Base-by-base conservation (phyloP, 2,113 vertebrate genomes). In the Lutjanus erythropterus region DNA sequence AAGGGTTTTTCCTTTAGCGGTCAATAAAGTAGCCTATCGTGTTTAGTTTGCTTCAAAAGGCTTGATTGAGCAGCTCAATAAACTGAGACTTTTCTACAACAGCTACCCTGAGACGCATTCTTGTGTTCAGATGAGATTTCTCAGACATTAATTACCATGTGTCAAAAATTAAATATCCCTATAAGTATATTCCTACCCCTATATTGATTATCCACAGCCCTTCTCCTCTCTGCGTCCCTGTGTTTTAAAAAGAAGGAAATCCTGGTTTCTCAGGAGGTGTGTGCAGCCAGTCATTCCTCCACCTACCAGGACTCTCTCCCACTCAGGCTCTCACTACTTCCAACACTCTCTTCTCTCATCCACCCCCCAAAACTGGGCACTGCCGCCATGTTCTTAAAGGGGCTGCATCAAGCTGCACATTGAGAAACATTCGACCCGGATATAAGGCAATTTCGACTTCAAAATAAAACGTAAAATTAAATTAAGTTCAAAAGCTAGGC, bases 311-410 rank as follows among this genome's bases (percentile, higher is more conserved):
- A 8, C 50, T 41, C 31, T 59, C 46, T 35, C 49, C 37, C 55
- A 15, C 50, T 49, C 59, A 37, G 6, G 29, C 61, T 44, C 46
- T 33, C 61, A 55, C 46, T 31, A 55, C 64, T 31, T 65, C 27
- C 55, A 59, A 35, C 73, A 66, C 59, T 19, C 46, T 41, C n/a
- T 59, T 77, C 23, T n/a, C 33, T 64, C 25, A 52, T 68, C 47
- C 25, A 62, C 21, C 77, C 44, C 69, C 21, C 11, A 55, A n/a
- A 60, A 55, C 71, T 73, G 71, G 46, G 65, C 25, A 70, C 75
- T 81, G 87, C 74, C 70, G 90, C 88, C 92, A 92, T 91, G 86
- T 93, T 92, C 78, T 44, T 65, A 3, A 70, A 71, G 60, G 44
- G 55, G 35, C 46, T 60, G 11, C 23, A 6, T 80, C 37, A 84